These are phyloP conservation scores for Cryptophagus acutangulus DNA, from an alignment of 2,888 invertebrate genomes.

Conservation along the genomic window DNA sequence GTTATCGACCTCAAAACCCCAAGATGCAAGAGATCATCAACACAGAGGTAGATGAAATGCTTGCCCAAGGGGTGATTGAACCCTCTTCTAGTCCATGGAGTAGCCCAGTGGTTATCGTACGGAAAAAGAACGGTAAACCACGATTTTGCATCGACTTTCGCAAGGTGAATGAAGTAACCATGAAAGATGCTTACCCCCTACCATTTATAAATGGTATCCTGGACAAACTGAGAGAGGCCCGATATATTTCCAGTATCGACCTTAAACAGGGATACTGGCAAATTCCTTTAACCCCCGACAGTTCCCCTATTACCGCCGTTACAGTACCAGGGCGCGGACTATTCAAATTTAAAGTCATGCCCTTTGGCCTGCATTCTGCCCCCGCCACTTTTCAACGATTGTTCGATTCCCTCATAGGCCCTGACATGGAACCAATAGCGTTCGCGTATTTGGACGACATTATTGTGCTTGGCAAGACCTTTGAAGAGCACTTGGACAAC, in stretches of 20 bases:
- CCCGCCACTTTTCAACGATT: constrained; percentile 33
- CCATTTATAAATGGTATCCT: no score
- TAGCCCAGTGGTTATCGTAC: no score
- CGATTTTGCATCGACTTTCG: no score
- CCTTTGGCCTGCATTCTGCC: constrained; percentile 33
- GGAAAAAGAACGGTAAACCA: no score
- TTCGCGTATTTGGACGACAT: constrained; percentile 3
- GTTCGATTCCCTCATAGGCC: constrained; percentile 28
- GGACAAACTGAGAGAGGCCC: background rate
- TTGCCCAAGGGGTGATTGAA: no score
- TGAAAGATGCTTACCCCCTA: no score
- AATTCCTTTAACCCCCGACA: constrained; percentile 15
- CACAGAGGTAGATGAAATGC: no score
- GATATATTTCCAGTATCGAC: constrained; percentile 9
- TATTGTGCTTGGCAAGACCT: background rate
- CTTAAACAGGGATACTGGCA: constrained; percentile 32
- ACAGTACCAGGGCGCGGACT: constrained; percentile 30
- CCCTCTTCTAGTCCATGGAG: no score
- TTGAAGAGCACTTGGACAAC: background rate
- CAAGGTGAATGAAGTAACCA: no score
- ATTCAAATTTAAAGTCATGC: constrained; percentile 33
- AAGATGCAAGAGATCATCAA: no score
- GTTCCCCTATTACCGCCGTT: constrained; percentile 30
- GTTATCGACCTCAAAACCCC: no score
- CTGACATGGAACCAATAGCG: background rate